Percentiles rank a stretch among this genome's conserved stretches.
Conservation (phyloP, 2,797 vertebrate genomes). For the Falco peregrinus region DNA sequence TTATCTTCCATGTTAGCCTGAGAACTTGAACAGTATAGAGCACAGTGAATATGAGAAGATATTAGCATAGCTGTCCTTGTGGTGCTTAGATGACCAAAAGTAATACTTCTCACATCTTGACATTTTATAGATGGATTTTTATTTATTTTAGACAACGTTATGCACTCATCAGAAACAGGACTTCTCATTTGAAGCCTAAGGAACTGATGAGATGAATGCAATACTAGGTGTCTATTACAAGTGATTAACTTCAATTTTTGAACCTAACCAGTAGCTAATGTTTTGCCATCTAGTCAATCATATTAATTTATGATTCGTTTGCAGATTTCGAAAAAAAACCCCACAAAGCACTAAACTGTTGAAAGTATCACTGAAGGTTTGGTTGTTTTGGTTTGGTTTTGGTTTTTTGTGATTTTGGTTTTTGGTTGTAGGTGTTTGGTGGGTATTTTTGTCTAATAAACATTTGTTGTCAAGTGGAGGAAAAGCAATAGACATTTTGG, state of each 20-base stretch:
- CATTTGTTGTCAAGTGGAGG: background rate
- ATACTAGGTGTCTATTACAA: background rate
- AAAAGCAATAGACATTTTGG: background rate
- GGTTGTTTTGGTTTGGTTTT: background rate
- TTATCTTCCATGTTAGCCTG: background rate
- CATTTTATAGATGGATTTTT: background rate
- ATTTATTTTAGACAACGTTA: background rate
- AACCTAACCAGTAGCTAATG: background rate
- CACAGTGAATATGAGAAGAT: background rate
- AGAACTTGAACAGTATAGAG: background rate
- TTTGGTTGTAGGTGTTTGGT: too few relatives aligned
- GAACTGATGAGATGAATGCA: background rate
- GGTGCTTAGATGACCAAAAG: background rate
- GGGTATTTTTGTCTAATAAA: background rate
- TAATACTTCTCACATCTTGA: background rate
- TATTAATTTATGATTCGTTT: background rate
- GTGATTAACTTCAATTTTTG: background rate
- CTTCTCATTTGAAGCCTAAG: background rate
- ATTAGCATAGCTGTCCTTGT: background rate
- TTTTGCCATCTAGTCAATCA: background rate
- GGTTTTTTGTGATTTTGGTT: too few relatives aligned
- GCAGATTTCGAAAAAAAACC: background rate
- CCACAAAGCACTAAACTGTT: background rate
- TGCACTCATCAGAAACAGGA: background rate
- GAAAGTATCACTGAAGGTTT: background rate